Conservation (phyloP, 2,888 invertebrate species). For the Lasioglossum leucozonium region DNA sequence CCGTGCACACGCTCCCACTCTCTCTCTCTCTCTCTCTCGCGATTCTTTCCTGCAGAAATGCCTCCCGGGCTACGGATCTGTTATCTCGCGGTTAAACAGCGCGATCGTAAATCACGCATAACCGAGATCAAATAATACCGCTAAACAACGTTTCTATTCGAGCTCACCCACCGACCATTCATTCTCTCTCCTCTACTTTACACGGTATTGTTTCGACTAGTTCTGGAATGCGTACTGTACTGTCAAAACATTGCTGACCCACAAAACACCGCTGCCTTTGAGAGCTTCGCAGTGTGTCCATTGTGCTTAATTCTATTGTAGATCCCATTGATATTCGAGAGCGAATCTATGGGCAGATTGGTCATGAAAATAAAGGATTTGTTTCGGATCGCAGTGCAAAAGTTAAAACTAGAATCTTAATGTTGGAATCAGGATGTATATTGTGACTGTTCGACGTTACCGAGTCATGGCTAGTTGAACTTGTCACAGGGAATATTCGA, state of each 20-base stretch:
- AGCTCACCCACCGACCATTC: constrained; percentile 23
- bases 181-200: constrained; percentile 8
- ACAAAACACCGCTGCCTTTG: neutral
- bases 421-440: neutral
- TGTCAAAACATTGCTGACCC: constrained; percentile 2
- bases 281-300: neutral
- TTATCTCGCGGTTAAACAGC: constrained; percentile 57
- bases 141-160: constrained; percentile 56
- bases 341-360: neutral
- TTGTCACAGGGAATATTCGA: neutral
- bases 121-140: constrained; percentile 58
- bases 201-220: constrained; percentile 1
- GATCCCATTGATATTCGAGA: neutral
- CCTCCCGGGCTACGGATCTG: constrained; percentile 46
- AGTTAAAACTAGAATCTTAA: neutral
- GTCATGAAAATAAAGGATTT: neutral
- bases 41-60: constrained; percentile 39
- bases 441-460: neutral
- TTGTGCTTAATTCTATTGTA: neutral
- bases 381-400: neutral
- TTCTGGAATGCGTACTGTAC: constrained; percentile 16
- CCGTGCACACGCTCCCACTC: neutral
- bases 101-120: constrained; percentile 57
- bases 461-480: neutral
- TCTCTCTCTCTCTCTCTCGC: too few species aligned